Conservation (phyloP, 2,113 vertebrate species). For the Pollachius pollachius region DNA sequence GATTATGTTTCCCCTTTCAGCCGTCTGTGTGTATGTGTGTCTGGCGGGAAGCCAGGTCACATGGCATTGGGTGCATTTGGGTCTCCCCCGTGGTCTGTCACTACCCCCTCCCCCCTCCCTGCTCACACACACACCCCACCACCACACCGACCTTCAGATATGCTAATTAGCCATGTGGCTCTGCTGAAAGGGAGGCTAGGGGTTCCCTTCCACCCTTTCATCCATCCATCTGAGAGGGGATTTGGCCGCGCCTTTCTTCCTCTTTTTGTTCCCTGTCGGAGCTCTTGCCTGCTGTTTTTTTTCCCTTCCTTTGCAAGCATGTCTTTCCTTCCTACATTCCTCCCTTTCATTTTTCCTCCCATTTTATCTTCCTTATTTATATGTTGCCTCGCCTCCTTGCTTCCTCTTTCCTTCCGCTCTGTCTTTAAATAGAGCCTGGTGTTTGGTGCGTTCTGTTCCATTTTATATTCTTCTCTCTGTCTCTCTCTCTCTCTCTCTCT, state of each 20-base stretch:
- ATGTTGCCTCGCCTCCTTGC: no score
- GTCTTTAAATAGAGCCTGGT: not conserved
- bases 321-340: constrained; percentile 1
- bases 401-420: not conserved
- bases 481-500: no score
- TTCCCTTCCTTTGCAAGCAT: not conserved
- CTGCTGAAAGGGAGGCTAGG: constrained; percentile 67
- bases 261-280: not conserved
- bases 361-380: not conserved
- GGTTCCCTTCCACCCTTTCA: constrained; percentile 53
- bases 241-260: constrained; percentile 43
- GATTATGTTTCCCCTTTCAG: no score
- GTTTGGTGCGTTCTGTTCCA: no score
- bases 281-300: not conserved
- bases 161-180: constrained; percentile 91
- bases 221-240: constrained; percentile 63
- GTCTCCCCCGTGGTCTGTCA: constrained; percentile 57
- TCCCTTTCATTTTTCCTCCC: not conserved
- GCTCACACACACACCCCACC: constrained; percentile 74
- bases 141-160: constrained; percentile 85
- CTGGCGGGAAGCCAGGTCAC: constrained; percentile 78
- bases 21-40: constrained; percentile 53
- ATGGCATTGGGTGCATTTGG: constrained; percentile 60
- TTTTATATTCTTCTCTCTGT: no score
- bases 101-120: constrained; percentile 56